Evolutionary conservation across 2,797 vertebrate genomes (phyloP).

Genomic region (Cephalopachus bancanus): DNA sequence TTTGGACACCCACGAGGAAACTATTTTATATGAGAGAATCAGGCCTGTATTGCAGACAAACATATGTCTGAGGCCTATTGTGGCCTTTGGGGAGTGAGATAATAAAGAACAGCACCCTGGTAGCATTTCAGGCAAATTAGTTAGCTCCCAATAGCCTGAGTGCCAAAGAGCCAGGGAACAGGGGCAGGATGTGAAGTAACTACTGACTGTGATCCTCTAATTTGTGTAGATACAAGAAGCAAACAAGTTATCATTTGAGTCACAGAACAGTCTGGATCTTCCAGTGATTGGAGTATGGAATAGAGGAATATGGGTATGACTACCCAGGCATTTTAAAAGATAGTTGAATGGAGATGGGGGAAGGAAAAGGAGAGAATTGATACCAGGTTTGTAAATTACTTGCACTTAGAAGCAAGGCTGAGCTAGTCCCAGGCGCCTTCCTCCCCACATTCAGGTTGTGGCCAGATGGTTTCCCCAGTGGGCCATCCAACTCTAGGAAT

Average conservation of each 20-base stretch:
- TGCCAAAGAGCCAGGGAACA: neutral
- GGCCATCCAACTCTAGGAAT: conserved; percentile 61
- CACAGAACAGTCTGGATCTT: neutral
- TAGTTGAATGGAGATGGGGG: neutral
- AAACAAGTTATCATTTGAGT: conserved; percentile 5
- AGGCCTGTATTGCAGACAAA: conserved; percentile 25
- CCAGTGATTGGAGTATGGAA: neutral
- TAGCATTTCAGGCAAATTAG: conserved; percentile 44
- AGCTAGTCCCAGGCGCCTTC: conserved; percentile 79
- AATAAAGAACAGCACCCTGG: neutral
- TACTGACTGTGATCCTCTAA: neutral
- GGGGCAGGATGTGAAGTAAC: neutral
- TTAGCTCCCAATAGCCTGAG: neutral
- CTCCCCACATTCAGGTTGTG: conserved; percentile 81
- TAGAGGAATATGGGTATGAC: neutral
- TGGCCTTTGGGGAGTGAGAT: neutral
- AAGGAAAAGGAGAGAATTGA: neutral
- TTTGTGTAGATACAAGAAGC: neutral
- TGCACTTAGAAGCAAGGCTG: conserved; percentile 75
- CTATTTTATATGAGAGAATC: neutral
- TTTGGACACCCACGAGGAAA: neutral
- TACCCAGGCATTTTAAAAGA: neutral
- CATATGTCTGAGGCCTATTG: neutral
- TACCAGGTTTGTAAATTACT: conserved; percentile 74
- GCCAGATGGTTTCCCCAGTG: conserved; percentile 75